Percentiles rank a stretch among this genome's conserved stretches.
Conservation (phyloP, 2,797 vertebrate genomes). For the Tenualosa ilisha region DNA sequence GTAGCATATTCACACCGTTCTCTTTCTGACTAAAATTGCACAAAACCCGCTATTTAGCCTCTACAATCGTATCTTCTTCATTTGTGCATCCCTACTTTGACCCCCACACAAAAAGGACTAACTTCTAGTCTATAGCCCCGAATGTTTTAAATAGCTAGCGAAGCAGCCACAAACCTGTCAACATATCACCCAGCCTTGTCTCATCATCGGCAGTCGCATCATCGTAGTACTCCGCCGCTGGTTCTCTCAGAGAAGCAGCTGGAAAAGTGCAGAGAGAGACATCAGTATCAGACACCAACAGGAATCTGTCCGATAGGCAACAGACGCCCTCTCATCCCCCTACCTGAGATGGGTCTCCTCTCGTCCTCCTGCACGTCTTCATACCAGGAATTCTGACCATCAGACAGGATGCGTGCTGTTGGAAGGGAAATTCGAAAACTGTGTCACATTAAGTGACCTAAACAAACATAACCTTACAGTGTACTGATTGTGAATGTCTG, state of each 20-base stretch:
- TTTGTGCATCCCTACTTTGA: too few relatives aligned
- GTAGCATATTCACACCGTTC: too few relatives aligned
- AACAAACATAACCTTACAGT: background rate
- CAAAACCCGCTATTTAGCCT: too few relatives aligned
- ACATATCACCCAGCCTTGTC: background rate
- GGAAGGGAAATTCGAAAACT: background rate
- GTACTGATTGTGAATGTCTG: background rate
- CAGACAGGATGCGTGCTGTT: background rate
- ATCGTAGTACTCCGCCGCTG: background rate
- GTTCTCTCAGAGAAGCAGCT: background rate
- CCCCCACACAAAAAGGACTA: too few relatives aligned
- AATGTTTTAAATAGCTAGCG: too few relatives aligned
- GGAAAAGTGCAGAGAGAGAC: background rate
- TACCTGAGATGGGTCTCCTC: background rate
- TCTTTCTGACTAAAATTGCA: too few relatives aligned
- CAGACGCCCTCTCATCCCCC: background rate
- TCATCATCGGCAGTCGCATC: background rate
- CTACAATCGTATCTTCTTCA: too few relatives aligned
- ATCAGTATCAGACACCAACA: background rate
- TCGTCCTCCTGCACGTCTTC: constrained; percentile 9
- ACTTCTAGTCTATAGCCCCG: too few relatives aligned
- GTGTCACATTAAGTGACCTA: background rate
- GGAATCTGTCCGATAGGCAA: background rate
- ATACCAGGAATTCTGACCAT: background rate
- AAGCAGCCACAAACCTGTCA: background rate